A percentile compares a stretch with the other conserved stretches of the same genome.
Conservation (phyloP, 1,140 invertebrate species). For the Luehdorfia chinensis region DNA sequence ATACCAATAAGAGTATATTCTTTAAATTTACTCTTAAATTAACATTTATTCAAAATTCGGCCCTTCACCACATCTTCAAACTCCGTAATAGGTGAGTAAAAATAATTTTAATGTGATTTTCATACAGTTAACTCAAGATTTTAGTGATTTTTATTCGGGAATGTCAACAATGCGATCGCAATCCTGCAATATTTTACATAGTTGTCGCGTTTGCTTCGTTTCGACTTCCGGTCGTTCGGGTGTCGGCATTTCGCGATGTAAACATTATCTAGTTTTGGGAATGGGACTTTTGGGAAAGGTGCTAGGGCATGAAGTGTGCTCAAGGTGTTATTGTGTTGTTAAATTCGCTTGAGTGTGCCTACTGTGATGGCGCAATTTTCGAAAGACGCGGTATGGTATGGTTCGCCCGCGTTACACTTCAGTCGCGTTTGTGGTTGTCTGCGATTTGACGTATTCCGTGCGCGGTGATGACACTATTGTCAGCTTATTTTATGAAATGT, state of each 20-base stretch:
- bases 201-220: slow-evolving; percentile 83
- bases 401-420: slow-evolving; percentile 73
- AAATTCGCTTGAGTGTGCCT: slow-evolving; percentile 72
- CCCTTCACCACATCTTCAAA: slow-evolving; percentile 78
- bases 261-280: slow-evolving; percentile 75
- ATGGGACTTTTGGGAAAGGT: slow-evolving; percentile 58
- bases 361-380: slow-evolving; percentile 77
- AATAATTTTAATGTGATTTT: slow-evolving; percentile 75
- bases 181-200: slow-evolving; percentile 89
- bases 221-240: slow-evolving; percentile 78
- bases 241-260: slow-evolving; percentile 76
- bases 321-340: slow-evolving; percentile 76
- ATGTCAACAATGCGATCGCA: slow-evolving; percentile 84
- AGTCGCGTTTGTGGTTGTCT: slow-evolving; percentile 74
- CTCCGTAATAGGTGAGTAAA: slow-evolving; percentile 83
- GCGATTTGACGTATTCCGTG: slow-evolving; percentile 76
- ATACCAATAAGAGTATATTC: slow-evolving; percentile 93
- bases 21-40: slow-evolving; percentile 82
- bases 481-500: slow-evolving; percentile 75
- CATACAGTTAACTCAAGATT: slow-evolving; percentile 77
- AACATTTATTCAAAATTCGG: slow-evolving; percentile 81
- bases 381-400: slow-evolving; percentile 75
- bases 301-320: slow-evolving; percentile 68
- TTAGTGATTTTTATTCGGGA: slow-evolving; percentile 79
- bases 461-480: slow-evolving; percentile 73